Conservation (phyloP, 2,888 invertebrate species). For the Melanophora roralis region DNA sequence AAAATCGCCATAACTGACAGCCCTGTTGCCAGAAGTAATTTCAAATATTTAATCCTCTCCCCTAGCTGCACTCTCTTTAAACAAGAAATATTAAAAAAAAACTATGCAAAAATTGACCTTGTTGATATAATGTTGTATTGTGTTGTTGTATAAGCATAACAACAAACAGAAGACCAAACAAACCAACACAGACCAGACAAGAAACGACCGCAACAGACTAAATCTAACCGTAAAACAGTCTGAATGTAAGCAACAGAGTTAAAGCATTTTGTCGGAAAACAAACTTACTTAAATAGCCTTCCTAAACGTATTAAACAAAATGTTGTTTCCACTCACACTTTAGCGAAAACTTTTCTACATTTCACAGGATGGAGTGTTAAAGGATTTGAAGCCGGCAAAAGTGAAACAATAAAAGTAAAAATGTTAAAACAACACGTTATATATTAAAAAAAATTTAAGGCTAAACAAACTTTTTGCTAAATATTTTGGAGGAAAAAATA, state of each 20-base stretch:
- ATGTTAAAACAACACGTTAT: constrained; percentile 31
- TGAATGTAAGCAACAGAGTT: constrained; percentile 39
- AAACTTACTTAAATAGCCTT: constrained; percentile 72
- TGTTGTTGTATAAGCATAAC: background rate
- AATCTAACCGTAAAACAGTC: background rate
- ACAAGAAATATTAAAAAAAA: background rate
- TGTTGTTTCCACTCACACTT: constrained; percentile 40
- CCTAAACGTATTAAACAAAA: constrained; percentile 73
- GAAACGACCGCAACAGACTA: background rate
- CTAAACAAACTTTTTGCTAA: constrained; percentile 6
- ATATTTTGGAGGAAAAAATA: constrained; percentile 13
- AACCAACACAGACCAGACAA: background rate
- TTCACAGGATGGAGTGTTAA: constrained; percentile 26
- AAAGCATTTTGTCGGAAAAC: constrained; percentile 67
- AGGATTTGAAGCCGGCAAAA: constrained; percentile 33
- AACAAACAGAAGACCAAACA: background rate
- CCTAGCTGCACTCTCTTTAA: background rate
- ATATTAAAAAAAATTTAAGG: background rate
- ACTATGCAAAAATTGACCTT: background rate
- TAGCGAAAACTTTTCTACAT: background rate
- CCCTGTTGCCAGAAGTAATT: too few relatives aligned
- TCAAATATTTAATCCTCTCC: background rate
- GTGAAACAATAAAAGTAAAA: constrained; percentile 6
- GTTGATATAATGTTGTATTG: constrained; percentile 6
- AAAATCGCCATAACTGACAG: too few relatives aligned